Conservation (phyloP, 1,140 invertebrate species). For the Drosophila miranda region DNA sequence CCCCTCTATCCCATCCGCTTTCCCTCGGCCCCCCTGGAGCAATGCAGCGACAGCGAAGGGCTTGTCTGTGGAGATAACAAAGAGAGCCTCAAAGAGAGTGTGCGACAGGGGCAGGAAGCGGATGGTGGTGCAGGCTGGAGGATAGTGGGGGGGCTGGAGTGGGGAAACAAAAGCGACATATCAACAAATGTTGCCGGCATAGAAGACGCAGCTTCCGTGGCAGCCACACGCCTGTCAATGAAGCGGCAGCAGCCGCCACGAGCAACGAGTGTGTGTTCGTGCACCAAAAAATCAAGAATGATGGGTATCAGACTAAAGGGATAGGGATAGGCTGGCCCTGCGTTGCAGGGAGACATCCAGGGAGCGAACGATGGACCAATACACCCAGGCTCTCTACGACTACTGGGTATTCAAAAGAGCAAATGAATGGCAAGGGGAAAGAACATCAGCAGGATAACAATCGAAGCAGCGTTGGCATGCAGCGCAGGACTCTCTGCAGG, state of each 20-base stretch:
- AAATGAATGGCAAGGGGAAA: neutral
- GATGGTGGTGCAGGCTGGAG: neutral
- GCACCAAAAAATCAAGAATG: conserved; percentile 18
- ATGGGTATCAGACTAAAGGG: neutral
- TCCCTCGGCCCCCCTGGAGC: neutral
- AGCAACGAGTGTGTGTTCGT: conserved; percentile 3
- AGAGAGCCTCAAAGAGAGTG: conserved; percentile 12
- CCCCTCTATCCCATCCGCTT: conserved; percentile 15
- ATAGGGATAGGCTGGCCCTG: too few relatives aligned
- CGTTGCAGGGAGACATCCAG: too few relatives aligned
- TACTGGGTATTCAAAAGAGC: neutral
- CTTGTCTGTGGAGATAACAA: conserved; percentile 59
- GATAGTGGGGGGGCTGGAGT: conserved; percentile 4
- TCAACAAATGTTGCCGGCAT: conserved; percentile 58
- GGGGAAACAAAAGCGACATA: conserved; percentile 56
- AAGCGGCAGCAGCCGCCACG: conserved; percentile 13
- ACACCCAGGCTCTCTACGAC: neutral
- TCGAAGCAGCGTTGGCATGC: conserved; percentile 37
- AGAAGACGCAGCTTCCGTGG: conserved; percentile 48
- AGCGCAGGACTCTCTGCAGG: conserved; percentile 18
- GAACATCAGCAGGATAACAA: conserved; percentile 51
- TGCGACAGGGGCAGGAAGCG: conserved; percentile 13
- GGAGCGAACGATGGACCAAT: neutral
- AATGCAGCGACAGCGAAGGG: conserved; percentile 42
- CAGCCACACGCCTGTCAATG: conserved; percentile 64